A percentile compares a stretch with the other conserved stretches of the same genome.
Evolutionary conservation across 2,888 invertebrate genomes (phyloP).

Genomic region (Stratiomys singularior): DNA sequence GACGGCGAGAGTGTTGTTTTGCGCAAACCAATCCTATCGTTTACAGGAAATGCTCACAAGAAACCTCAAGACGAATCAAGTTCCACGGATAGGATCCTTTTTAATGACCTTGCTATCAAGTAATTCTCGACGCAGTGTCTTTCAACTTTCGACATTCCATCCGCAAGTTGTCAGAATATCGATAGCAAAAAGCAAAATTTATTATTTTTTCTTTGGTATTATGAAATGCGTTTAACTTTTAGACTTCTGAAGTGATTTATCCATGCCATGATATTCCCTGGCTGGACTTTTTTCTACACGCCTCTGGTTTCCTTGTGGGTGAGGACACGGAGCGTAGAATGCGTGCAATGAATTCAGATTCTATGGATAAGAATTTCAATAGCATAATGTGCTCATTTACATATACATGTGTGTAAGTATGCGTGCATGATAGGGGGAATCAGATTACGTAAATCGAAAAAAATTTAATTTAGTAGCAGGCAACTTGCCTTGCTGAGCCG

Average conservation of each 20-base stretch:
- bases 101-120: slow-evolving; percentile 29
- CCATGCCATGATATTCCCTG: slow-evolving; percentile 23
- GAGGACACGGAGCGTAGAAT: slow-evolving; percentile 30
- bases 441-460: slow-evolving; percentile 40
- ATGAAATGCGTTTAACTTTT: slow-evolving; percentile 35
- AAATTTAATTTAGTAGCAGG: slow-evolving; percentile 40
- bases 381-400: slow-evolving; percentile 36
- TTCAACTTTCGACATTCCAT: slow-evolving; percentile 34
- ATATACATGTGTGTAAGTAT: slow-evolving; percentile 34
- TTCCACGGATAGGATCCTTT: slow-evolving; percentile 15
- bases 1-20: neutral
- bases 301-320: slow-evolving; percentile 28
- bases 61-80: neutral
- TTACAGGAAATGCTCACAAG: neutral
- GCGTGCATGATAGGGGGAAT: slow-evolving; percentile 18
- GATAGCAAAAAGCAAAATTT: neutral
- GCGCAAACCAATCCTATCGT: neutral
- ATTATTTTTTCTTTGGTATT: slow-evolving; percentile 10
- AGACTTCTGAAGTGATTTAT: slow-evolving; percentile 35
- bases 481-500: neutral
- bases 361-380: slow-evolving; percentile 29
- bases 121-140: slow-evolving; percentile 1
- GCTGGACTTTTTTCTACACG: neutral
- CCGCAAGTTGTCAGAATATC: slow-evolving; percentile 26
- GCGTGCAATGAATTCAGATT: slow-evolving; percentile 43